Conservation (phyloP, 2,113 vertebrate genomes). For the Tachysurus fulvidraco region DNA sequence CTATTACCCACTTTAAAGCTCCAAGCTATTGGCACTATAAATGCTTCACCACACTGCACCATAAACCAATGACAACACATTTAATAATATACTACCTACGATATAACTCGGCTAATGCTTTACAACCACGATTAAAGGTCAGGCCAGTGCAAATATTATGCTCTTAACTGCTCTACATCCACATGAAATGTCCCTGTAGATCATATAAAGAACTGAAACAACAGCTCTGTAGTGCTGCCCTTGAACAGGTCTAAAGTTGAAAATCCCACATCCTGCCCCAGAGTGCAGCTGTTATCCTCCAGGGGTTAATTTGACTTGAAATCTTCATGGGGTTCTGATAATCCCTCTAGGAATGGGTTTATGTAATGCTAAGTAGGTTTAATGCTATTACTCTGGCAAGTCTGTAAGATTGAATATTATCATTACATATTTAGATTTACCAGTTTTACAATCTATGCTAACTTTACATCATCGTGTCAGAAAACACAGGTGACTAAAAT, state of each 20-base stretch:
- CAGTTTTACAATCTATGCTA: no score
- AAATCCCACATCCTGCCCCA: not conserved
- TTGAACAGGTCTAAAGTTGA: not conserved
- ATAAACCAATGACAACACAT: not conserved
- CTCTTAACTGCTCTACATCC: not conserved
- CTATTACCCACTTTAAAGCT: not conserved
- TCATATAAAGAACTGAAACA: not conserved
- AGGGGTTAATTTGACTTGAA: slow-evolving; percentile 9
- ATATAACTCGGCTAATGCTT: not conserved
- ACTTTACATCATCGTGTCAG: no score
- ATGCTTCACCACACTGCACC: not conserved
- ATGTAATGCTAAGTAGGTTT: slow-evolving; percentile 5
- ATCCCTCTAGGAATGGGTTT: slow-evolving; percentile 12
- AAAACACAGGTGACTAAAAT: no score
- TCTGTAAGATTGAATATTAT: not conserved
- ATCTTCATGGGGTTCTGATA: not conserved
- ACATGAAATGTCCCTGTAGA: not conserved
- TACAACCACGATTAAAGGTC: slow-evolving; percentile 23
- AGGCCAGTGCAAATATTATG: not conserved
- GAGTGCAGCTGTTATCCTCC: not conserved
- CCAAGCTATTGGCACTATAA: slow-evolving; percentile 25
- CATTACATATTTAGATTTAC: no score
- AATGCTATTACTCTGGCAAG: not conserved
- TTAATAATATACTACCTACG: not conserved
- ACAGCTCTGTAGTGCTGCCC: not conserved